A percentile compares a stretch with the other conserved stretches of the same genome.
Conservation (phyloP, 1,140 invertebrate species). For the Apis laboriosa region DNA sequence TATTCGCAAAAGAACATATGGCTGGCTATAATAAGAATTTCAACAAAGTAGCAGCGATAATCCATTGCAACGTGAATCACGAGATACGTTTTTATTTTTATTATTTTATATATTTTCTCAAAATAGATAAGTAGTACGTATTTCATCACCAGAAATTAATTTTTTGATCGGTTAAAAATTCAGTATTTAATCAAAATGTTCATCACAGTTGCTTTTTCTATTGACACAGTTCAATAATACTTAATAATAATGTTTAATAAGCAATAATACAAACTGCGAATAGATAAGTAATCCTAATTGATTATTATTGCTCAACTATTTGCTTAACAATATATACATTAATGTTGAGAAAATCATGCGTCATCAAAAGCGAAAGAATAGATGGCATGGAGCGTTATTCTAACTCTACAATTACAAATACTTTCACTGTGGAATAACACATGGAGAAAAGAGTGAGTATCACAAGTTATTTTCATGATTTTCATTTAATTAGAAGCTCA, state of each 20-base stretch:
- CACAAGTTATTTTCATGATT: not conserved
- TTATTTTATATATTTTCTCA: too few species aligned
- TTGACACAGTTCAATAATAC: not conserved
- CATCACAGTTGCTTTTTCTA: not conserved
- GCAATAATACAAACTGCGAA: not conserved
- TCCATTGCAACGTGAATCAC: not conserved
- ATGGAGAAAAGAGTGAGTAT: not conserved
- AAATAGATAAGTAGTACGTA: too few species aligned
- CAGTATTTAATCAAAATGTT: not conserved
- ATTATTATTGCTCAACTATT: constrained; percentile 21
- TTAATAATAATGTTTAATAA: not conserved
- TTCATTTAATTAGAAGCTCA: not conserved
- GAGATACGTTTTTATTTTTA: not conserved
- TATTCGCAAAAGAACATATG: too few species aligned
- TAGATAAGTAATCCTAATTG: constrained; percentile 4
- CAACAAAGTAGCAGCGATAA: not conserved
- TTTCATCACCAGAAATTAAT: too few species aligned
- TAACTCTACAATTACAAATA: not conserved
- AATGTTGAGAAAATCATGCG: not conserved
- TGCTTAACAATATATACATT: not conserved
- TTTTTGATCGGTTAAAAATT: too few species aligned
- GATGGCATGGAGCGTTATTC: not conserved
- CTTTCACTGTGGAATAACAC: not conserved
- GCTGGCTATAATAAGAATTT: not conserved
- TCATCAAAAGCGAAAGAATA: not conserved